Base-by-base conservation (phyloP, 30 jellyfish, hydroid and myxozoan genomes). In the Turritopsis dohrnii region DNA sequence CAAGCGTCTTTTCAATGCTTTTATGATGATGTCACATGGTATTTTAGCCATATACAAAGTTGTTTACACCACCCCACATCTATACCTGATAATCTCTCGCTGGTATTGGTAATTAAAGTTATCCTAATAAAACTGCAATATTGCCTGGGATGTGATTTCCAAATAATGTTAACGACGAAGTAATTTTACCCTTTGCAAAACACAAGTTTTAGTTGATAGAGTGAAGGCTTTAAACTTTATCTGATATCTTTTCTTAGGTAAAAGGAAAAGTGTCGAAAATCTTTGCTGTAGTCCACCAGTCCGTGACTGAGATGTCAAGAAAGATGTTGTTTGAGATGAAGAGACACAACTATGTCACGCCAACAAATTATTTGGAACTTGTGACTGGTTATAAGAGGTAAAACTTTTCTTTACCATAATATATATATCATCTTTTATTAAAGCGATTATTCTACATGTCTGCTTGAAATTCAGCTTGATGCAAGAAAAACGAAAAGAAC, bases 291-390 rank as follows among this genome's bases (percentile, higher is more conserved):
- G 79, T 94, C 7, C 99, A 94, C 72, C 96, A 94, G 85, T 94
- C 99, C 1, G 99, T 94, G 21, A 94, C 81, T 21, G 69, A 86
- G 13, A 81, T 94, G 87, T 94, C 99, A 1, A 52, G 76, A 79
- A 82, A 83, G 53, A 94, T 94, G 99, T 89, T 88, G 28, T 94
- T 94, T 81, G 99, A 94, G 79, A 66, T 94, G 75, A 94, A 89
- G 80, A 73, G 99, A 73, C 96, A 94, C 71, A 88, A 92, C 29
- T 94, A 94, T 66, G 96, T 94, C 65, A 94, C 99, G 21, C 99
- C 99, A 23, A 87, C 99, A 31, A 94, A 94, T 79, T 94, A 94
- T 76, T 91, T 94, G 41, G 99, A 94, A 83, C 94, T 94, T 22
- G 99, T 94, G 18, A 66, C 96, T 17, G 99, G 99, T 53, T 94